Percentiles rank a stretch among this genome's conserved stretches.
Conservation (phyloP, 2,888 invertebrate species). For the Trichopoda pennipes region DNA sequence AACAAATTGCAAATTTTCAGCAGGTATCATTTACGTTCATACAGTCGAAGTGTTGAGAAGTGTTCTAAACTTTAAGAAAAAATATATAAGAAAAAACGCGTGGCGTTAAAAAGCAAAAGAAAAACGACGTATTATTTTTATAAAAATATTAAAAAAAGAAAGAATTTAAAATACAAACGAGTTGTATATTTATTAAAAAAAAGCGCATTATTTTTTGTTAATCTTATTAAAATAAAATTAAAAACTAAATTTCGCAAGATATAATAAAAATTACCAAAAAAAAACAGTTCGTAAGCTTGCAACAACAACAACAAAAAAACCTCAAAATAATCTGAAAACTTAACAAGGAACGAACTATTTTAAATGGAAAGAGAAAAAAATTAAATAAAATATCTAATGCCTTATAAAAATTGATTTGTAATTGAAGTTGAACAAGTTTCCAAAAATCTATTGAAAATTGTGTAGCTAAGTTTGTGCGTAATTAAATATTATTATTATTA, state of each 20-base stretch:
- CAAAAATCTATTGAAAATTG: slow-evolving; percentile 57
- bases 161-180: slow-evolving; percentile 25
- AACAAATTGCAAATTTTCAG: slow-evolving; percentile 59
- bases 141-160: slow-evolving; percentile 12
- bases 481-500: slow-evolving; percentile 41
- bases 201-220: slow-evolving; percentile 49
- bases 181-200: neutral
- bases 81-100: slow-evolving; percentile 39
- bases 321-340: neutral
- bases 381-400: slow-evolving; percentile 12
- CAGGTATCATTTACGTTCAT: slow-evolving; percentile 75
- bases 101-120: slow-evolving; percentile 42
- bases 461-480: slow-evolving; percentile 33
- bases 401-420: slow-evolving; percentile 57
- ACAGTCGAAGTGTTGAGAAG: slow-evolving; percentile 78
- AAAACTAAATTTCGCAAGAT: slow-evolving; percentile 31
- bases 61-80: slow-evolving; percentile 60
- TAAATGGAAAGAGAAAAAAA: neutral
- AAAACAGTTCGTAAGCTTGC: slow-evolving; percentile 58
- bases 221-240: slow-evolving; percentile 40
- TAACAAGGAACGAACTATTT: slow-evolving; percentile 54
- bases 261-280: slow-evolving; percentile 13
- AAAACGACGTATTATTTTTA: slow-evolving; percentile 47
- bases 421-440: slow-evolving; percentile 70
- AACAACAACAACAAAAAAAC: too few relatives aligned